Conservation (phyloP, 2,888 invertebrate genomes). For the Sphaeridia pumilis region DNA sequence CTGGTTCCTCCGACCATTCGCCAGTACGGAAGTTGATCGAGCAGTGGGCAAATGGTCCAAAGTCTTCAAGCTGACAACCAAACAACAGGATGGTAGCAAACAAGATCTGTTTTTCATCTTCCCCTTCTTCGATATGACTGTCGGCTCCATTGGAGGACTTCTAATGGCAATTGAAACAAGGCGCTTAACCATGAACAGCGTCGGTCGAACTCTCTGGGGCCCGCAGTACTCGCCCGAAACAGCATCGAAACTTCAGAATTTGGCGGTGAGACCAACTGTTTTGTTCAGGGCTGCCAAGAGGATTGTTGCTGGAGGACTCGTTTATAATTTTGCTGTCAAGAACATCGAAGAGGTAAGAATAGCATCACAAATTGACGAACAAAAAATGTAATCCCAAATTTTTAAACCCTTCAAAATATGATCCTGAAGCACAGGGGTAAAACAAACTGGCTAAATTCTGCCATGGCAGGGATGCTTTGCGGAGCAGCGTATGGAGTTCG, state of each 20-base stretch:
- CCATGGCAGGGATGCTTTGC: not conserved
- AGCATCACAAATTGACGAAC: not conserved
- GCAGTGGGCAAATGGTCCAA: constrained; percentile 2
- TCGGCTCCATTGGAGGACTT: constrained; percentile 6
- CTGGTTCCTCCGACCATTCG: too few species aligned
- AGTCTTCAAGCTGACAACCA: not conserved
- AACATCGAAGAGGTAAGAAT: constrained; percentile 7
- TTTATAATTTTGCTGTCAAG: constrained; percentile 6
- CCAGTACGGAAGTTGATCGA: not conserved
- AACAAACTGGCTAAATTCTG: constrained; percentile 7
- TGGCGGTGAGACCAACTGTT: not conserved
- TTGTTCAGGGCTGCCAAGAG: not conserved
- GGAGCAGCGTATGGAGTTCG: constrained; percentile 2
- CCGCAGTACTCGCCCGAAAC: not conserved
- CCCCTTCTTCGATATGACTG: not conserved
- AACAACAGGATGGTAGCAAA: not conserved
- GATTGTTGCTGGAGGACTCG: not conserved
- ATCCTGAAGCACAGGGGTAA: not conserved
- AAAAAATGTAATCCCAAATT: not conserved
- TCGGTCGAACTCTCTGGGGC: not conserved
- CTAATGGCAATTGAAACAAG: constrained; percentile 6
- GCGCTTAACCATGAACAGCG: not conserved
- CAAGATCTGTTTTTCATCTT: constrained; percentile 4
- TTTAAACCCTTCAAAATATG: not conserved
- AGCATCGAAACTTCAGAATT: not conserved